These are phyloP conservation scores for Micrastur ruficollis DNA, from an alignment of 2,797 vertebrate species.

Conservation along the genomic window DNA sequence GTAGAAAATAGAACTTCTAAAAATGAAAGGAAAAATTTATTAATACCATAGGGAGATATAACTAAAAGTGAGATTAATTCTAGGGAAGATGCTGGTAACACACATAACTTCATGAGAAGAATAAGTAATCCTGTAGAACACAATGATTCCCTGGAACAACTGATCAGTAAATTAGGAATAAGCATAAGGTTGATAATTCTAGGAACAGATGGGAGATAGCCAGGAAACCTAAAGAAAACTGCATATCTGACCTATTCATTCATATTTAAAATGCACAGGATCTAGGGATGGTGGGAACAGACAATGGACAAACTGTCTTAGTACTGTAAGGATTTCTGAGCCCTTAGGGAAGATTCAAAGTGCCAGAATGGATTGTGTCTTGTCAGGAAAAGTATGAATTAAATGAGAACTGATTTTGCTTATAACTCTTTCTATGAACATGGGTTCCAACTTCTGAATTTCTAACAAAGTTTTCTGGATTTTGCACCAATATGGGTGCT, in stretches of 20 bases:
- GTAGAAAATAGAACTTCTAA: slow-evolving; percentile 21
- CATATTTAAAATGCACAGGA: background rate
- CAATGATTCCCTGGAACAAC: background rate
- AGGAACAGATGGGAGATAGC: background rate
- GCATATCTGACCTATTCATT: background rate
- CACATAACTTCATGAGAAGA: background rate
- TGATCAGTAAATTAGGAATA: background rate
- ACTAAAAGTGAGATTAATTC: slow-evolving; percentile 16
- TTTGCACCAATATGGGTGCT: background rate
- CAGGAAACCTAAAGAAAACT: background rate
- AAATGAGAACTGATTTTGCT: background rate
- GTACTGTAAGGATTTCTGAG: background rate
- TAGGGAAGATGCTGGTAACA: background rate
- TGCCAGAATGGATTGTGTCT: background rate
- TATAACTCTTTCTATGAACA: background rate
- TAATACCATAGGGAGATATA: background rate
- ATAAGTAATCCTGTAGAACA: background rate
- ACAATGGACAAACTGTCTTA: background rate
- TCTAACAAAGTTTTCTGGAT: background rate
- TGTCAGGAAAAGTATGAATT: background rate
- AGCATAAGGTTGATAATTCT: background rate
- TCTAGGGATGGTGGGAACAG: background rate
- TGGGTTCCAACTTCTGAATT: background rate
- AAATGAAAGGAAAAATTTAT: background rate
- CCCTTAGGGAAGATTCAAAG: background rate